These are phyloP conservation scores for Drosophila borborema DNA, from an alignment of 2,888 invertebrate species.

Conservation along the genomic window DNA sequence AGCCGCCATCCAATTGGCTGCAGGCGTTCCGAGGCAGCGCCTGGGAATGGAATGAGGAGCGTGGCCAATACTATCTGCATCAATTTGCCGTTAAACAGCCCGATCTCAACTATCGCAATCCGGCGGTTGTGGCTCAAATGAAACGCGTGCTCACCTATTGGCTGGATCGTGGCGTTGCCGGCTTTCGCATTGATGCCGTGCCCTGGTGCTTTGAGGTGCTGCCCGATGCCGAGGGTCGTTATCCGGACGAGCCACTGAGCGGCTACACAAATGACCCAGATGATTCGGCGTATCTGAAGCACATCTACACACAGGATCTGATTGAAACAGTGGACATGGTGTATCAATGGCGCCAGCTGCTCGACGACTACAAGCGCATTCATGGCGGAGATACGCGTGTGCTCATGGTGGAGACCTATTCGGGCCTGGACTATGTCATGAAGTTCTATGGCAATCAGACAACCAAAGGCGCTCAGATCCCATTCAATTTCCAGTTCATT, in stretches of 20 bases:
- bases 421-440: constrained; percentile 86
- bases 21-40: constrained; percentile 89
- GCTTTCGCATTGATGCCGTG: constrained; percentile 93
- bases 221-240: constrained; percentile 86
- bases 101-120: constrained; percentile 91
- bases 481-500: constrained; percentile 89
- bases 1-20: constrained; percentile 83
- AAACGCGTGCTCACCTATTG: constrained; percentile 90
- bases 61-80: constrained; percentile 91
- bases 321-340: constrained; percentile 89
- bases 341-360: constrained; percentile 88
- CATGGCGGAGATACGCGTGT: constrained; percentile 85
- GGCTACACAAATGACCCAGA: constrained; percentile 85
- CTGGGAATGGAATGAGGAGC: constrained; percentile 89
- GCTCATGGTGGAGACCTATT: constrained; percentile 88
- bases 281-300: constrained; percentile 87
- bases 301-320: constrained; percentile 88
- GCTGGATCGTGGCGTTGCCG: constrained; percentile 93
- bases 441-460: constrained; percentile 87
- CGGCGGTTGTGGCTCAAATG: constrained; percentile 87
- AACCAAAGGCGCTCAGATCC: constrained; percentile 86
- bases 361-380: constrained; percentile 87
- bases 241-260: constrained; percentile 87
- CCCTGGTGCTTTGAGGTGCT: constrained; percentile 85
- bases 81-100: constrained; percentile 90